phyloP scores from a whole-genome alignment of 37 sponge, comb jelly and placozoan genomes.

The Crambe crambe region DNA sequence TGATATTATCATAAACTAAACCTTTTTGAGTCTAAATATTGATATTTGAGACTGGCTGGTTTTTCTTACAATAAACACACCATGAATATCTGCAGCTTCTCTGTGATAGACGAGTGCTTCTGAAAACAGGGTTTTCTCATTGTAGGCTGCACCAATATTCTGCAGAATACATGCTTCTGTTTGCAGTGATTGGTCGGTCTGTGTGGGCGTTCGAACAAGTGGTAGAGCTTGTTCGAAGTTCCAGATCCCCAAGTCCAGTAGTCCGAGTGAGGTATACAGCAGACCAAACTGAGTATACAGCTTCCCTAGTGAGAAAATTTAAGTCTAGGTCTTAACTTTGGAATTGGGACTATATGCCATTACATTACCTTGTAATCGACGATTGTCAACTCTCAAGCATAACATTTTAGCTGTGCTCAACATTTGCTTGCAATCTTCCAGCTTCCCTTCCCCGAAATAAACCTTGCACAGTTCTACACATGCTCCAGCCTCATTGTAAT shows the following conservation, averaged over 20 bases:
- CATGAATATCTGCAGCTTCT: conserved; percentile 62
- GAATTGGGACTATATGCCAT: no score
- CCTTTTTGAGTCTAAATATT: no score
- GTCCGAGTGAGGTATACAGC: conserved; percentile 47
- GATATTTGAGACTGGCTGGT: background rate
- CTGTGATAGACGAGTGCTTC: conserved; percentile 67
- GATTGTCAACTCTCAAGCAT: conserved; percentile 28
- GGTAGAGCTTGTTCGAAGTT: conserved; percentile 73
- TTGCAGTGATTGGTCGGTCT: conserved; percentile 1
- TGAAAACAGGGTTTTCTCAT: conserved; percentile 53
- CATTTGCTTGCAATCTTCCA: conserved; percentile 52
- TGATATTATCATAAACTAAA: no score
- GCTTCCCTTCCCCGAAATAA: conserved; percentile 31
- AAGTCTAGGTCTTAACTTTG: no score
- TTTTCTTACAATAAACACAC: conserved; percentile 10
- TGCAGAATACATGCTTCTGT: conserved; percentile 74
- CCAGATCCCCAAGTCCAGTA: conserved; percentile 50
- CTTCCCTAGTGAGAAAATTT: conserved; percentile 45
- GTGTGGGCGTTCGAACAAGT: conserved; percentile 6
- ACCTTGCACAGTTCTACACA: conserved; percentile 49
- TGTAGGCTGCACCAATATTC: conserved; percentile 85
- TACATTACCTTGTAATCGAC: conserved; percentile 35
- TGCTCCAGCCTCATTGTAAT: conserved; percentile 40
- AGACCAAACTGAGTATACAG: conserved; percentile 56
- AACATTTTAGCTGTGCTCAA: conserved; percentile 53